Evolutionary conservation across 2,113 vertebrate genomes (phyloP).

Genomic region (Syngnathoides biaculeatus): DNA sequence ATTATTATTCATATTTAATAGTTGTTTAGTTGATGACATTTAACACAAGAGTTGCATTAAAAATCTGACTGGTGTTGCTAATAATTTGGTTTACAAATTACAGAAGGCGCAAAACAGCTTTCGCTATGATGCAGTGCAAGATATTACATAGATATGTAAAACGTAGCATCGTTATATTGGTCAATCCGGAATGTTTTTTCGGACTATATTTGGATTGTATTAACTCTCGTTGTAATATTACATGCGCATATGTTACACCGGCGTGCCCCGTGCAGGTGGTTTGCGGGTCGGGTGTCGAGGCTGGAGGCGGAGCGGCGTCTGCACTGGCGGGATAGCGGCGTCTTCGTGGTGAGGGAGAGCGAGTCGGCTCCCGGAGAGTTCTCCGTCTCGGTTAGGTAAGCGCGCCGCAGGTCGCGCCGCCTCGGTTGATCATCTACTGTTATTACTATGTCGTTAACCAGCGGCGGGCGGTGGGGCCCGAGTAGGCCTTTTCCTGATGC

Average conservation of each 20-base stretch:
- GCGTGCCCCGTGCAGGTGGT: slow-evolving; percentile 77
- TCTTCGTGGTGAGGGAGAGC: slow-evolving; percentile 88
- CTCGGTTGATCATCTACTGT: not conserved
- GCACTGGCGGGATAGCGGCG: slow-evolving; percentile 75
- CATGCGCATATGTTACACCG: not conserved
- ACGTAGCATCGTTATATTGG: no score
- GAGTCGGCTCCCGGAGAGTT: slow-evolving; percentile 91
- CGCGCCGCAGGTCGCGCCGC: slow-evolving; percentile 8
- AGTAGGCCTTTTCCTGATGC: no score
- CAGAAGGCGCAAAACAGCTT: not conserved
- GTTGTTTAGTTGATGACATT: no score
- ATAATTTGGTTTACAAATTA: not conserved
- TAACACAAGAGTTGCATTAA: no score
- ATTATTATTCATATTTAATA: no score
- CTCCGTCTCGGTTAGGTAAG: slow-evolving; percentile 91
- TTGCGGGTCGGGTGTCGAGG: slow-evolving; percentile 83
- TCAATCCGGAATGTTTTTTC: not conserved
- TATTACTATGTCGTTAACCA: slow-evolving; percentile 3
- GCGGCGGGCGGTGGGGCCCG: no score
- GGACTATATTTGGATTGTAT: not conserved
- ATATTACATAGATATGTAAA: no score
- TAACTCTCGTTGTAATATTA: not conserved
- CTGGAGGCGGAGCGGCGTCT: slow-evolving; percentile 82
- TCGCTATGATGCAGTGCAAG: no score
- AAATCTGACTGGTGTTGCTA: not conserved